phyloP scores from a whole-genome alignment of 2,888 invertebrate species.

The Eupithecia insigniata region DNA sequence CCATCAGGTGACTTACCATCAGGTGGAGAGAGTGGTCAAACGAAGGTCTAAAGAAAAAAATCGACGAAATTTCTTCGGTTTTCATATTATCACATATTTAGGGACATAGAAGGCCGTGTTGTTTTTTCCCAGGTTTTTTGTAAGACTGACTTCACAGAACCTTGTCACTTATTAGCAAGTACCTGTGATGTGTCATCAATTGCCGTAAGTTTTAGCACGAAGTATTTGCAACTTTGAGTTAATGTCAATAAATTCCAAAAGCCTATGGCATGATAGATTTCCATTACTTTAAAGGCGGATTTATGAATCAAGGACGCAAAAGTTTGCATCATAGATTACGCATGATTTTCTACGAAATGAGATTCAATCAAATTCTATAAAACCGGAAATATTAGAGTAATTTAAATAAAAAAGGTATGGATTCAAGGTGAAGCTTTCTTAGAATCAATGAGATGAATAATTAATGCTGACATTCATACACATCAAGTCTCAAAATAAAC shows the following conservation, averaged over 20 bases:
- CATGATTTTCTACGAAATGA: background rate
- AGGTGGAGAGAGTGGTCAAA: no score
- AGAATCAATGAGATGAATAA: background rate
- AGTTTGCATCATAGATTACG: background rate
- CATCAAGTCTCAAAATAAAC: background rate
- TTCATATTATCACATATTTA: background rate
- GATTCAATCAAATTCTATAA: slow-evolving; percentile 1
- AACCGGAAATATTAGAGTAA: background rate
- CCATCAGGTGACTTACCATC: no score
- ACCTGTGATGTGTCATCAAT: background rate
- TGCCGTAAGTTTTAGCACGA: background rate
- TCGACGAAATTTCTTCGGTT: no score
- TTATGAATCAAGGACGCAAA: background rate
- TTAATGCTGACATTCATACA: background rate
- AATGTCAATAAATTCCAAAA: background rate
- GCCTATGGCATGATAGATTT: background rate
- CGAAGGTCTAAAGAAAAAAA: no score
- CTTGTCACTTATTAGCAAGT: background rate
- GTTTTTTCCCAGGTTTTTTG: background rate
- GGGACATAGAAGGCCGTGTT: background rate
- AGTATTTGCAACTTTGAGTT: background rate
- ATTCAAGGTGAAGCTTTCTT: background rate
- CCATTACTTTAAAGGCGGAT: background rate
- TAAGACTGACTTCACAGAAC: background rate
- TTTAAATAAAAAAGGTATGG: background rate